Evolutionary conservation across 1,140 invertebrate species (phyloP), one percentile per base, ranked within the genome.

Genomic region (Pogonognathellus flavescens): DNA sequence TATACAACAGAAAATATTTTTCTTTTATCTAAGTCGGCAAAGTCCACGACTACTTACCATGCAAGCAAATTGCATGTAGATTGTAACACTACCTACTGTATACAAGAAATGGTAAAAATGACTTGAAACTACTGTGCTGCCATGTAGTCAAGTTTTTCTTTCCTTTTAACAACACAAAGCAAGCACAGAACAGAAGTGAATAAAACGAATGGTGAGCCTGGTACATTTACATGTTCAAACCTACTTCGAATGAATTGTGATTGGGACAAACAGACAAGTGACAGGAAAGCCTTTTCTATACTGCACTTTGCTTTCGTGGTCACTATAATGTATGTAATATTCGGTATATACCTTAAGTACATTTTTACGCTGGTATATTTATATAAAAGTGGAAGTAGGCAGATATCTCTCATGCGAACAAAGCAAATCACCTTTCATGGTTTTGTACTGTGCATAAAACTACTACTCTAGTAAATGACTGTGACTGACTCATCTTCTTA

Each of bases 191-290:
- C 31, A n/a, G n/a, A n/a, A n/a, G 31, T 41, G 31, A 41, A 41
- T 41, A 41, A 41, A 41, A 41, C 31, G 31, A 41, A 41, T 41
- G 31, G 31, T 41, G 31, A 41, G 6, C 31, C 31, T 6, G 6
- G 31, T 41, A 6, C 31, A 41, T 41, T 41, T 41, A 41, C 31
- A 41, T 41, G 31, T 41, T 41, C 31, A 41, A 41, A 50, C 41
- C n/a, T 49, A 49, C 16, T 49, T 49, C 14, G 41, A 76, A 49
- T 76, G 70, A 49, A 31, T 76, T 76, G 70, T 76, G 70, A 76
- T 50, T 76, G 70, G 49, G 41, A 76, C 70, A 76, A 76, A 76
- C 31, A 76, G 70, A 31, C 70, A 76, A 76, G 70, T 76, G 70
- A 76, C 70, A 76, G 70, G 22, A 31, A 49, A 49, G 25, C 22